Conservation (phyloP, 1,140 invertebrate genomes). For the Thaumetopoea pityocampa region DNA sequence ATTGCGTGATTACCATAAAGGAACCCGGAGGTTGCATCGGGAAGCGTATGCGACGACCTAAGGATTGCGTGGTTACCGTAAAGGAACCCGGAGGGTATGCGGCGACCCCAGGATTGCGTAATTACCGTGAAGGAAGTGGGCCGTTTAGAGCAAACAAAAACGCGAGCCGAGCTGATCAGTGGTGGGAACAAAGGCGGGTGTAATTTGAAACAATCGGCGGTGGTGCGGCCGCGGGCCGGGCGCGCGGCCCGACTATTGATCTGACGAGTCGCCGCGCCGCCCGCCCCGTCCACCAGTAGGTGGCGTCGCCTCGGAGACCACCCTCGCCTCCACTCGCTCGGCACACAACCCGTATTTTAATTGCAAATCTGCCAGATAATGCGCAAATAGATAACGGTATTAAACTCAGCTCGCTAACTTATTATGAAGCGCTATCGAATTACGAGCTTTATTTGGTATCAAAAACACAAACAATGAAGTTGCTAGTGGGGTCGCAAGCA, state of each 20-base stretch:
- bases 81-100: constrained; percentile 41
- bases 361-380: constrained; percentile 75
- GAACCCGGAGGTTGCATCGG: constrained; percentile 48
- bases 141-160: constrained; percentile 67
- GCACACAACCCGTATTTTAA: constrained; percentile 69
- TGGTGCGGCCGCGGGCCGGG: constrained; percentile 47
- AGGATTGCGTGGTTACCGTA: constrained; percentile 65
- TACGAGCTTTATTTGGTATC: no score
- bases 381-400: constrained; percentile 72
- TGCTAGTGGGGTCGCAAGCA: no score
- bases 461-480: no score
- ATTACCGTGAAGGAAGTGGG: constrained; percentile 69
- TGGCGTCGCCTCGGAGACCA: constrained; percentile 30
- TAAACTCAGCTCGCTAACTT: constrained; percentile 65
- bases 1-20: no score
- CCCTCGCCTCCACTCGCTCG: constrained; percentile 28
- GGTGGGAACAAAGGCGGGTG: constrained; percentile 64
- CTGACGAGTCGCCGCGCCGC: constrained; percentile 48
- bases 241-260: constrained; percentile 71
- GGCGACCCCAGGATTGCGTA: constrained; percentile 55
- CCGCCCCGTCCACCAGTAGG: constrained; percentile 29
- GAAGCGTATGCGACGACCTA: constrained; percentile 36
- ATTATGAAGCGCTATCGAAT: constrained; percentile 64
- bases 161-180: constrained; percentile 61
- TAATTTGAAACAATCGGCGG: constrained; percentile 73